Evolutionary conservation across 2,113 vertebrate genomes (phyloP), one percentile per base, ranked within the genome.

Genomic region (Thomomys bottae): DNA sequence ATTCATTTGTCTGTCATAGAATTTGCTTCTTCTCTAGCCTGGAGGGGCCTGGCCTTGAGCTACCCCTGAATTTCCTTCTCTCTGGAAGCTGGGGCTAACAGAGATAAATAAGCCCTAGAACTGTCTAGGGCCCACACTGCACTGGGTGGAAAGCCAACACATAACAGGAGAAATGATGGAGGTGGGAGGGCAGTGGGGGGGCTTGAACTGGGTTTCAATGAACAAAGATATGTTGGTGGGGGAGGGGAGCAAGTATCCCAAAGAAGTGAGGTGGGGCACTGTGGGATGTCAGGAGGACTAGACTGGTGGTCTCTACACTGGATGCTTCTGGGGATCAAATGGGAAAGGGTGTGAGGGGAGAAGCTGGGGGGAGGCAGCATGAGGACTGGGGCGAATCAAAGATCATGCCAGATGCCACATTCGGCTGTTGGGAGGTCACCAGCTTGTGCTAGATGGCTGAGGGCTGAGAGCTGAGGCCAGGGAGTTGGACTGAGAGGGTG

Each of bases 361-460:
- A 28, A n/a, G 42, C 61, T 8, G 1, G 45, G 34, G 38, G n/a
- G 8, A 45, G 45, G 36, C n/a, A n/a, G 32, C 11, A 20, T 18
- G 49, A 79, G 17, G 63, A 36, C 79, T 15, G 57, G 34, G 79
- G 45, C 57, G 26, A 66, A 45, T 38, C 4, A 20, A 36, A 76
- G n/a, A 1, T 3, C 1, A 0, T 4, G 8, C 14, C 24, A 32
- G 32, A 26, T 23, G 30, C 32, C 11, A 9, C 23, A 0, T 26
- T 3, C 54, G 28, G 23, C 61, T 54, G 26, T 61, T 0, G 2
- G 70, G 66, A n/a, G n/a, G 36, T 30, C 6, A 11, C 36, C 30
- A 17, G 54, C 17, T 57, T 72, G 49, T 54, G 49, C 17, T 54
- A 54, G 49, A 14, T 4, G 49, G 14, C 49, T 54, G 49, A 54